Base-by-base conservation (phyloP, 2,888 invertebrate species). In the Autographa gamma region DNA sequence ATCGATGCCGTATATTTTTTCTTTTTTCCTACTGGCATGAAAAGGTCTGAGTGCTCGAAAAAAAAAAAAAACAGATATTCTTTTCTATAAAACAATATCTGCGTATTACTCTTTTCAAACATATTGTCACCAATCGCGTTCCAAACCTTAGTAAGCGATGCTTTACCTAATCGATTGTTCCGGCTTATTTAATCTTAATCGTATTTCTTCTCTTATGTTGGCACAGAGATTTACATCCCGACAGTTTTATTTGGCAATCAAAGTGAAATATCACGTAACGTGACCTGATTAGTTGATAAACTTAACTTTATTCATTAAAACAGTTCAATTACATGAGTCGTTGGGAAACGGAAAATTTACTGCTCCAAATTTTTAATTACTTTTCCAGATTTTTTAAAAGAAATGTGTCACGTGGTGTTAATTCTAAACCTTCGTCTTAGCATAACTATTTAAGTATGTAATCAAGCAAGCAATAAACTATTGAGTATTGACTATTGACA, bases 341-440 rank as follows among this genome's bases (percentile, higher is more conserved):
- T 66, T 11, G 43, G 11, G 1, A 64, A 73, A 78, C 73, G 61
- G 58, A 73, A 77, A 61, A 62, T 63, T 60, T 60, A 4, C 8
- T 41, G 41, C 9, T 41, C 41, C 41, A 9, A 41, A 41, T 14
- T 8, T 41, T 41, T 41, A 41, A 41, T 41, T 41, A 41, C 41
- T 41, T 41, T 0, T 41, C 9, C 34, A 34, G 34, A 34, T 34
- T 34, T 11, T 41, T 41, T 13, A 41, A 41, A 41, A 41, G 13
- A 41, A 41, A 13, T 25, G 25, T 25, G 25, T 34, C 34, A 34
- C 34, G 34, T 34, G 6, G 34, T 34, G 4, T 34, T 34, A 34
- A 8, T 34, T 34, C 25, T 25, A 25, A 25, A 25, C 25, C 25
- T 25, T 25, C 25, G 34, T 34, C 41, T 13, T 41, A 41, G 9